These are phyloP conservation scores for Philantomba maxwellii DNA, from an alignment of 2,113 vertebrate genomes.

Conservation along the genomic window DNA sequence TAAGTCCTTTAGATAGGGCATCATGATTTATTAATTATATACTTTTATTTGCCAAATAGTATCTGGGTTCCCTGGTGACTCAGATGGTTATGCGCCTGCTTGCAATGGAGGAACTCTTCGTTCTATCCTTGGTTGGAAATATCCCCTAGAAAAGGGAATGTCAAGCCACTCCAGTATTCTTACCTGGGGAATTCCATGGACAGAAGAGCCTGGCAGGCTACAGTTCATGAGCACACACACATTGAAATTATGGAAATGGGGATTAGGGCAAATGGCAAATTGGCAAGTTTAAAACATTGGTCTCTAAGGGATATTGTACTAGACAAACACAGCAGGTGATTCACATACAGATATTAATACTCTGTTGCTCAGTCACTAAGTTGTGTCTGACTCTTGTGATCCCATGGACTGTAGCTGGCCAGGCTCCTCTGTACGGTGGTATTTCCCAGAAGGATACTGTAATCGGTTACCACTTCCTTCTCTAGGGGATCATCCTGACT, in stretches of 20 bases:
- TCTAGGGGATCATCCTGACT: not conserved
- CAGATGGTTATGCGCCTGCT: fast-evolving
- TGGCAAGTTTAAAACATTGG: not conserved
- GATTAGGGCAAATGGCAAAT: not conserved
- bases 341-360: not conserved
- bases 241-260: not conserved
- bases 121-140: not conserved
- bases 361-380: not conserved
- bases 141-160: not conserved
- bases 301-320: not conserved
- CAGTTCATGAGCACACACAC: not conserved
- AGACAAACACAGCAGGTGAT: not conserved
- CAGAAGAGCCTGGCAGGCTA: not conserved
- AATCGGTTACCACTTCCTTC: not conserved
- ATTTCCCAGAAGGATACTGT: not conserved
- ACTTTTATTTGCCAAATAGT: not conserved
- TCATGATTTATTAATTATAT: not conserved
- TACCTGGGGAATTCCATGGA: not conserved
- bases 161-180: not conserved
- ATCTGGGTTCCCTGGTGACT: not conserved
- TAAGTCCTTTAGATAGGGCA: not conserved
- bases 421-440: not conserved
- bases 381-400: not conserved
- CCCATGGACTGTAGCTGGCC: not conserved
- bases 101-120: fast-evolving